Base-by-base conservation (phyloP, 1,140 invertebrate genomes). In the Scaptomyza pallida region DNA sequence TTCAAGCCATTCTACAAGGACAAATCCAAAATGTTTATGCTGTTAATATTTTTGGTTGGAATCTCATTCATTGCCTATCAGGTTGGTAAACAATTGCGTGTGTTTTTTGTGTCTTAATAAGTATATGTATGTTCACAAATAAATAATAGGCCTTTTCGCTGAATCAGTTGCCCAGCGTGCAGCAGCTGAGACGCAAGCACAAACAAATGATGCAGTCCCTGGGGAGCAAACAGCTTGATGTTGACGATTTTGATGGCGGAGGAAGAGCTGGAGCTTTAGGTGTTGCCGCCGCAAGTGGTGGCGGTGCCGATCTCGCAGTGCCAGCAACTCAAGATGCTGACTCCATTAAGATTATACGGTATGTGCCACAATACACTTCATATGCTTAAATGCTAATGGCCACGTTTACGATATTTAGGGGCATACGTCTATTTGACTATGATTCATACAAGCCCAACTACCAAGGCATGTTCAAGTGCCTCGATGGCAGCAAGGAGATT, bases 1-100 rank as follows among this genome's bases (percentile, higher is more conserved):
- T 91, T 81, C 72, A 91, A 91, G 30, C 91, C 91, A n/a, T 91
- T 91, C 51, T 91, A 91, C 72, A 91, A 89, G 65, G 79, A 91
- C 44, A 91, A 91, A 63, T 79, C 83, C 0, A 91, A 91, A 70
- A 77, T 91, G 76, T 62, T 89, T 6, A 56, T 91, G 43, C 64
- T 91, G 6, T 59, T 86, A 8, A 89, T 91, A 40, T 83, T 91
- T 59, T 48, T 91, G 21, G 61, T 91, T 9, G 90, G 85, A 6
- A 89, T 91, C 37, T 75, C 90, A 26, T 91, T 91, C 50, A 86
- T 91, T 41, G 71, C 73, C 30, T 91, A 91, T 62, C 91, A 91
- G 81, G 81, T 88, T 17, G 15, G 47, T 52, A 40, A 41, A 61
- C 26, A 10, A 43, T 23, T 48, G 16, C 35, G 5, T 47, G 23